Base-by-base conservation (phyloP, 1,140 invertebrate genomes). In the Sarcophaga bullata region DNA sequence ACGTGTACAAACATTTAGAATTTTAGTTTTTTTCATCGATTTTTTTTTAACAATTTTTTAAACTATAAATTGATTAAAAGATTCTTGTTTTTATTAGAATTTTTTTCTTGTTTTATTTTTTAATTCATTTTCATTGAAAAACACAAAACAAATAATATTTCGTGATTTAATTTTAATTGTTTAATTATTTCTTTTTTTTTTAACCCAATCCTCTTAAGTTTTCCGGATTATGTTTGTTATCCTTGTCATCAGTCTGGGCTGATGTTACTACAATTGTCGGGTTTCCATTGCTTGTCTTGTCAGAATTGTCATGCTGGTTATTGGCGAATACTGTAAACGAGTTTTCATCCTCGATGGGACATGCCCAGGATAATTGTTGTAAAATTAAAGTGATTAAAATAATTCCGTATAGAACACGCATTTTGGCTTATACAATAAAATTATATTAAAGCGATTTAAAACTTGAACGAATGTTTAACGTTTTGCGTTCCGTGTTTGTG, bases 181-280 rank as follows among this genome's bases (percentile, higher is more conserved):
- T 68, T 68, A 19, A 68, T 68, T 68, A 19, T 52, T 10, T 52
- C 13, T 68, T 25, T 68, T 68, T 68, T 25, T 68, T 68, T 68
- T 68, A 68, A 68, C 62, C 62, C 62, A 68, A 68, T 68, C 62
- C 62, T 68, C 62, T 68, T 68, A 68, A 68, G 62, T 68, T 68
- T 25, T 68, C 62, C 19, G 62, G n/a, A 68, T 68, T 68, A 68
- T 19, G 62, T 25, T 68, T 68, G 62, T 68, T 68, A 25, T 62
- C 54, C 54, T 62, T 62, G 25, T 62, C 54, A 62, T 68, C 62
- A 68, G 19, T 68, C 7, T n/a, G n/a, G n/a, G 13, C 54, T n/a
- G 1, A 19, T 19, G 8, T 25, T 19, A 25, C 8, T 25, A 6
- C 17, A 2, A 9, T 17, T 19, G 7, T 10, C 50, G 50, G 13